Evolutionary conservation across 2,113 vertebrate genomes (phyloP).

Genomic region (Mastomys coucha): DNA sequence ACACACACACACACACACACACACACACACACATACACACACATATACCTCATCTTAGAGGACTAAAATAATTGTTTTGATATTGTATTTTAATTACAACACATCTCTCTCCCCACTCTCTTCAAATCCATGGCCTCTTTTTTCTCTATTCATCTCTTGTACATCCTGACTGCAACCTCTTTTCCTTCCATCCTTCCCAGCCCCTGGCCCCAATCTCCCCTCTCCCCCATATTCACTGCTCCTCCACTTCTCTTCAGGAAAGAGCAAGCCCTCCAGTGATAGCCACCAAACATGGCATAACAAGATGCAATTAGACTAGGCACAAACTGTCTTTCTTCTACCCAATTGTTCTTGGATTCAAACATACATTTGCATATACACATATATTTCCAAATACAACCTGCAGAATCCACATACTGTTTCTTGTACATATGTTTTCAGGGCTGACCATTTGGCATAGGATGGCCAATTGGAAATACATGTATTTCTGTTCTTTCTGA

Average conservation of each 20-base stretch:
- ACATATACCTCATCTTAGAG: not conserved
- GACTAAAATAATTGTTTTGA: not conserved
- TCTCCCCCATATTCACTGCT: not conserved
- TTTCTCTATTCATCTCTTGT: not conserved
- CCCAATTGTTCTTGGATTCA: not conserved
- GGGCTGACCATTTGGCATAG: not conserved
- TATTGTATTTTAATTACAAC: not conserved
- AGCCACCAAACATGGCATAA: not conserved
- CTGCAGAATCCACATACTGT: not conserved
- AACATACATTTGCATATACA: not conserved
- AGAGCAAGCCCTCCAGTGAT: not conserved
- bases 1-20: too few relatives aligned
- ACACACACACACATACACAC: too few relatives aligned
- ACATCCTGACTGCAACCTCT: not conserved
- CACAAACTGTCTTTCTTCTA: not conserved
- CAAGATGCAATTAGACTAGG: not conserved
- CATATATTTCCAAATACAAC: not conserved
- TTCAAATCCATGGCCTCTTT: not conserved
- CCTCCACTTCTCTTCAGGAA: not conserved
- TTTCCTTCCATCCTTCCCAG: not conserved
- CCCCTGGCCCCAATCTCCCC: too few relatives aligned
- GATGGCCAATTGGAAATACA: not conserved
- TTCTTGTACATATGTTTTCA: not conserved
- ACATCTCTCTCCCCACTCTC: not conserved
- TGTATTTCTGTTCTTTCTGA: not conserved